A percentile compares a stretch with the other conserved stretches of the same genome.
Conservation (phyloP, 2,797 vertebrate genomes). For the Cuniculus paca region DNA sequence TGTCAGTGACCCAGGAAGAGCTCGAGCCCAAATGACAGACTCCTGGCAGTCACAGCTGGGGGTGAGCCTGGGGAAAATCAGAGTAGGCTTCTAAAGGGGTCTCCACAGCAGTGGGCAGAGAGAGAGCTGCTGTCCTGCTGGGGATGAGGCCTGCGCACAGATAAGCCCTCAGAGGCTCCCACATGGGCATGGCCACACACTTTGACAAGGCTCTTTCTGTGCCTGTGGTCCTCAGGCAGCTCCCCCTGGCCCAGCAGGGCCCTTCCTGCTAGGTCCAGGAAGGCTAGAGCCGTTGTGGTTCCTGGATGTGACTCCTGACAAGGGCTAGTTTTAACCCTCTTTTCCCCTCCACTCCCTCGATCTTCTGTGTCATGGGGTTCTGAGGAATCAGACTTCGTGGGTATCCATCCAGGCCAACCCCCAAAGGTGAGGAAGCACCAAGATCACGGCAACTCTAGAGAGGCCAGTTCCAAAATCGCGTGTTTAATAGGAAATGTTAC, state of each 20-base stretch:
- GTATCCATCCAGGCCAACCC: neutral
- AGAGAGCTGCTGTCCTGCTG: neutral
- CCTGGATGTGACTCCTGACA: neutral
- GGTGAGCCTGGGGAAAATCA: neutral
- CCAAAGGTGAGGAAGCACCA: neutral
- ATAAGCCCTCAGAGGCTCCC: neutral
- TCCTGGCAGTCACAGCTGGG: neutral
- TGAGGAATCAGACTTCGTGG: neutral
- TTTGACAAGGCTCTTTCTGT: neutral
- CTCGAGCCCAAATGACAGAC: neutral
- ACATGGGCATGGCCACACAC: neutral
- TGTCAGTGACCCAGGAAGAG: neutral
- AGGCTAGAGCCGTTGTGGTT: neutral
- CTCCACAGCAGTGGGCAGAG: neutral
- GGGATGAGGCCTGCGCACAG: neutral
- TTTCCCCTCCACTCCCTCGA: neutral
- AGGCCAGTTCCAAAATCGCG: neutral
- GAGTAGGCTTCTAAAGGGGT: neutral
- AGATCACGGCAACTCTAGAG: neutral
- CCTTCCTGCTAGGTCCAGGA: neutral
- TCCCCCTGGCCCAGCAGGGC: neutral
- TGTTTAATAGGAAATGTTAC: constrained; percentile 37
- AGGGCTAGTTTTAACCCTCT: neutral
- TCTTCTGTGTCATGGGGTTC: neutral
- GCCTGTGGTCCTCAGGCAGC: neutral